These are phyloP conservation scores for Gambusia holbrooki DNA, from an alignment of 2,113 vertebrate genomes.

Conservation along the genomic window DNA sequence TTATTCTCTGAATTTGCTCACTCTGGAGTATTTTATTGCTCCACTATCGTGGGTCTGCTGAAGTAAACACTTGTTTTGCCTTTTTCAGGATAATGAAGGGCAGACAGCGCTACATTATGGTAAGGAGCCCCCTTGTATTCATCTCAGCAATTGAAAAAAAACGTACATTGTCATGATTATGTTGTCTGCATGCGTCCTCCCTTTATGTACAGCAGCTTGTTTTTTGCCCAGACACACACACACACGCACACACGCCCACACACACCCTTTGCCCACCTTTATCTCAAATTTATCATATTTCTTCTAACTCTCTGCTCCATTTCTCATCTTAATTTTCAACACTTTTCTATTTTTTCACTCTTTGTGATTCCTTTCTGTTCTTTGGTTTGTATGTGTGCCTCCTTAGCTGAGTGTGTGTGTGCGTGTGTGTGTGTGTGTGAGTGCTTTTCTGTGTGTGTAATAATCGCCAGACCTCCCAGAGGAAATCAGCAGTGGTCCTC, in stretches of 20 bases:
- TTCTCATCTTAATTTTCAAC: constrained; percentile 32
- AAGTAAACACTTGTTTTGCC: constrained; percentile 58
- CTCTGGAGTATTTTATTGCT: constrained; percentile 25
- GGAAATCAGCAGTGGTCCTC: constrained; percentile 93
- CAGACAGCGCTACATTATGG: constrained; percentile 98
- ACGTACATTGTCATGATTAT: constrained; percentile 27
- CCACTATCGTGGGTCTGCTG: constrained; percentile 17
- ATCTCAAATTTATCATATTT: constrained; percentile 28
- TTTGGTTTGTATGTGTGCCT: constrained; percentile 13
- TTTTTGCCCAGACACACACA: constrained; percentile 9
- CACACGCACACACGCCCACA: not conserved
- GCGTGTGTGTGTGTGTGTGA: constrained; percentile 1
- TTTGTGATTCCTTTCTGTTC: constrained; percentile 24
- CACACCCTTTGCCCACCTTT: constrained; percentile 20
- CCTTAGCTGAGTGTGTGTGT: constrained; percentile 2
- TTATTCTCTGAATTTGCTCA: constrained; percentile 24
- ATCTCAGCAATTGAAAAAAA: constrained; percentile 26
- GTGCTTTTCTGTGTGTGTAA: constrained; percentile 37
- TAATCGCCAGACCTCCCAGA: constrained; percentile 86
- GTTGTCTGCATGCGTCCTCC: not conserved
- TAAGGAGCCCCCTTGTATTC: constrained; percentile 77
- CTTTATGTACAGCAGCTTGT: constrained; percentile 33
- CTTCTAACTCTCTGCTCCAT: constrained; percentile 3
- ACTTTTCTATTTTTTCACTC: constrained; percentile 43
- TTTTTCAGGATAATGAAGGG: constrained; percentile 93